These are phyloP conservation scores for Lipotes vexillifer DNA, from an alignment of 2,113 vertebrate species.

Conservation along the genomic window DNA sequence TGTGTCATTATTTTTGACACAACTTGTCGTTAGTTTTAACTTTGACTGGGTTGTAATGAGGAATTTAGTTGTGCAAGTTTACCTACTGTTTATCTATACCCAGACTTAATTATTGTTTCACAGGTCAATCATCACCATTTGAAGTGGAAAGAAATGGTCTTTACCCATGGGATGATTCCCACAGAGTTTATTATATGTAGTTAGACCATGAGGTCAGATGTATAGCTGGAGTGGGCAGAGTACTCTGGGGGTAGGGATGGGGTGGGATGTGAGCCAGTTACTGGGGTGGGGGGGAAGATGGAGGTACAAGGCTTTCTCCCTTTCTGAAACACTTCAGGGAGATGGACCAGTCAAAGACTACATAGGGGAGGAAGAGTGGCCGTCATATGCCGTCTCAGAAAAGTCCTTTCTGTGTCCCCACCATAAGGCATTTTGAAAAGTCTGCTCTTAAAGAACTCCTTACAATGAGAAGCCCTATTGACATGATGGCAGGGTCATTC, in stretches of 20 bases:
- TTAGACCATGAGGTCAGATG: conserved; percentile 29
- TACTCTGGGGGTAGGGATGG: not conserved
- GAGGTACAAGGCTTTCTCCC: not conserved
- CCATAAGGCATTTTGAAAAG: not conserved
- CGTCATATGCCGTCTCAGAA: not conserved
- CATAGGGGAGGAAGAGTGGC: not conserved
- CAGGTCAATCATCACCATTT: conserved; percentile 2
- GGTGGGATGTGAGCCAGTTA: not conserved
- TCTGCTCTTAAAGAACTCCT: not conserved
- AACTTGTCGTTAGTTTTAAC: conserved; percentile 59
- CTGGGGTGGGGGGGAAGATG: not conserved
- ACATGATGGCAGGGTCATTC: not conserved
- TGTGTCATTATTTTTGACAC: conserved; percentile 47
- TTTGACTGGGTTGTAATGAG: conserved; percentile 22
- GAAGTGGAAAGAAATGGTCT: not conserved
- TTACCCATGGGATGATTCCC: not conserved
- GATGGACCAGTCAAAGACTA: not conserved
- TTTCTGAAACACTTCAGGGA: not conserved
- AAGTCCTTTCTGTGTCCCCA: not conserved
- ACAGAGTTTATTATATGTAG: not conserved
- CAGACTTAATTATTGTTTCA: conserved; percentile 50
- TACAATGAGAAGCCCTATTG: not conserved
- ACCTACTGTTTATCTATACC: conserved; percentile 47
- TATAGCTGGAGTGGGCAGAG: not conserved
- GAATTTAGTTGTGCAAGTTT: conserved; percentile 40